Percentiles rank a stretch among this genome's conserved stretches.
Conservation (phyloP, 1,140 invertebrate species). For the Lethrus apterus region DNA sequence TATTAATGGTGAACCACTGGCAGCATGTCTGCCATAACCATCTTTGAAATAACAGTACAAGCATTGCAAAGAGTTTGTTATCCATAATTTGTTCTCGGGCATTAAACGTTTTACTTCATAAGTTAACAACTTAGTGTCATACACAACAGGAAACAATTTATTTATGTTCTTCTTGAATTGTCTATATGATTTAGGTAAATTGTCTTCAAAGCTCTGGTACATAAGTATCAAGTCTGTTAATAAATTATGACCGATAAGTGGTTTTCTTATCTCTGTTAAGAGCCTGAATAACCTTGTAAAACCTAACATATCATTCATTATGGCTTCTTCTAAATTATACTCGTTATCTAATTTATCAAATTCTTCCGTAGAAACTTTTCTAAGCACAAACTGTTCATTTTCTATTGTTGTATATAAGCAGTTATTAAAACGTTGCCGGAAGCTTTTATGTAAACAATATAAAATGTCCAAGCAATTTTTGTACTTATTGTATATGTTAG, state of each 20-base stretch:
- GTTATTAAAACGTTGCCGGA: constrained; percentile 47
- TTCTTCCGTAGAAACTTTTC: constrained; percentile 34
- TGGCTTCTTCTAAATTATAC: constrained; percentile 39
- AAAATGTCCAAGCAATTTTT: constrained; percentile 29
- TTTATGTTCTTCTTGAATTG: constrained; percentile 59
- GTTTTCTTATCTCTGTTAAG: constrained; percentile 53
- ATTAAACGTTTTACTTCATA: constrained; percentile 45
- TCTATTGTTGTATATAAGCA: constrained; percentile 44
- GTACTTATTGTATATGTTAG: constrained; percentile 18
- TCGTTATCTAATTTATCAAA: constrained; percentile 29
- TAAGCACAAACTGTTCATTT: constrained; percentile 40
- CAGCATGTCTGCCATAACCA: constrained; percentile 37
- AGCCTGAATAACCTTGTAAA: constrained; percentile 61
- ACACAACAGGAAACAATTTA: constrained; percentile 58
- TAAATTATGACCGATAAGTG: constrained; percentile 68
- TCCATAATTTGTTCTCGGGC: constrained; percentile 46
- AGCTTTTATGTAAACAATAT: constrained; percentile 46
- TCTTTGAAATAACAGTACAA: constrained; percentile 53
- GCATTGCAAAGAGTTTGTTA: constrained; percentile 44
- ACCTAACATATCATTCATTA: constrained; percentile 51
- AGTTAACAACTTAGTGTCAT: constrained; percentile 66
- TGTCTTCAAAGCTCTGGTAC: constrained; percentile 62
- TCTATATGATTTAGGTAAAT: constrained; percentile 57
- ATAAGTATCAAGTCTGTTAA: constrained; percentile 63
- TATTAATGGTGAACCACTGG: constrained; percentile 40